A percentile compares a stretch with the other conserved stretches of the same genome.
These are phyloP conservation scores for Melanotaenia pygmaea DNA, from an alignment of 2,797 vertebrate species.

Conservation along the genomic window DNA sequence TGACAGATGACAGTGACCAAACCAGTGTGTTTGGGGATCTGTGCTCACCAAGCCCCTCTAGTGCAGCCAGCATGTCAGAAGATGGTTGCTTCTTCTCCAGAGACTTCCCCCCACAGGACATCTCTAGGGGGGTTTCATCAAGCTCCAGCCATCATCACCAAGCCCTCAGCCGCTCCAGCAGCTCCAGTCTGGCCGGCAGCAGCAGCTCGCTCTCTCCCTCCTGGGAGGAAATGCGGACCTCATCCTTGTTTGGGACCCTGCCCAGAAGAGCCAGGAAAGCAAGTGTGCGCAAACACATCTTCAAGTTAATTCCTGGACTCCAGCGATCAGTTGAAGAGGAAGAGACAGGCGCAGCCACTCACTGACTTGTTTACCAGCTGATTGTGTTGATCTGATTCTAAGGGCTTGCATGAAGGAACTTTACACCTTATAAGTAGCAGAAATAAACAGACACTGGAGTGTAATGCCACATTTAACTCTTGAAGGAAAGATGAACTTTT, in stretches of 20 bases:
- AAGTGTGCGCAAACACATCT: slow-evolving; percentile 88
- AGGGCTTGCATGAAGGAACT: neutral
- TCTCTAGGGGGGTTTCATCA: slow-evolving; percentile 26
- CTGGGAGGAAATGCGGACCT: slow-evolving; percentile 80
- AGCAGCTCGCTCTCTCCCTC: slow-evolving; percentile 85
- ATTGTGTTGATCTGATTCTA: neutral
- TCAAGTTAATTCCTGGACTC: slow-evolving; percentile 92
- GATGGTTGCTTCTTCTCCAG: slow-evolving; percentile 84
- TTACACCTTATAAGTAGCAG: slow-evolving; percentile 13
- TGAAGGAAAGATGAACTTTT: slow-evolving; percentile 21
- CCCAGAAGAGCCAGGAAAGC: slow-evolving; percentile 85
- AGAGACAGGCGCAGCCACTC: slow-evolving; percentile 54
- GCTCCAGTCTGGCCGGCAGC: slow-evolving; percentile 85
- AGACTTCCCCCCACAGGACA: slow-evolving; percentile 52
- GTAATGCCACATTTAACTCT: slow-evolving; percentile 7
- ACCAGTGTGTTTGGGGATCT: slow-evolving; percentile 84
- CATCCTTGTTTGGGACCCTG: slow-evolving; percentile 89
- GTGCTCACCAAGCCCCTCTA: slow-evolving; percentile 76
- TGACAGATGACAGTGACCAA: slow-evolving; percentile 88
- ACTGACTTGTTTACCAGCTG: slow-evolving; percentile 29
- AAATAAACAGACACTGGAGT: slow-evolving; percentile 21
- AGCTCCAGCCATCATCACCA: slow-evolving; percentile 70
- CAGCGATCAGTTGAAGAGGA: slow-evolving; percentile 92
- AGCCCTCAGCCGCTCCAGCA: slow-evolving; percentile 81
- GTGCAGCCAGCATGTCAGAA: slow-evolving; percentile 82